Conservation (phyloP, 2,888 invertebrate species). For the Adela reaumurella region DNA sequence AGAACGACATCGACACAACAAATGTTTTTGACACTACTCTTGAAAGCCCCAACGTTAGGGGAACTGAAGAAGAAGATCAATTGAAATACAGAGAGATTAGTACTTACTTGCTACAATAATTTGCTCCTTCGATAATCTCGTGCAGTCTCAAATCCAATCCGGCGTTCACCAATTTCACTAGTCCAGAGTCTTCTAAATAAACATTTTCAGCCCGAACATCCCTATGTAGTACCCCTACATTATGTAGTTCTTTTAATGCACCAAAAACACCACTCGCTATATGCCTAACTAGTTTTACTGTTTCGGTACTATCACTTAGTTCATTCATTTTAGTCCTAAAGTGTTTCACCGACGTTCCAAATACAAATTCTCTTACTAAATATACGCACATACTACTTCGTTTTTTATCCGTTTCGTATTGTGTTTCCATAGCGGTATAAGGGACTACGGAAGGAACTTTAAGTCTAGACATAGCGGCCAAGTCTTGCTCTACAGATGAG, state of each 20-base stretch:
- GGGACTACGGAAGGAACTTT: slow-evolving; percentile 70
- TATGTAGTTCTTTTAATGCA: slow-evolving; percentile 75
- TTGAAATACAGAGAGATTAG: too few species aligned
- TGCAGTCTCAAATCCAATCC: slow-evolving; percentile 65
- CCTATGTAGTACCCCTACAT: slow-evolving; percentile 77
- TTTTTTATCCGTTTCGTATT: slow-evolving; percentile 50
- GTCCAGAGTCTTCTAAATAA: slow-evolving; percentile 65
- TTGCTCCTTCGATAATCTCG: slow-evolving; percentile 50
- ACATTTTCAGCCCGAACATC: slow-evolving; percentile 74
- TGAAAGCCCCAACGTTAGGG: too few species aligned
- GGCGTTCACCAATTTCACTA: slow-evolving; percentile 62
- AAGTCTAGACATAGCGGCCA: slow-evolving; percentile 65
- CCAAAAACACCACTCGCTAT: slow-evolving; percentile 70
- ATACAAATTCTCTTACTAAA: slow-evolving; percentile 68
- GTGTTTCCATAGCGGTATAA: slow-evolving; percentile 69
- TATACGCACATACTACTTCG: slow-evolving; percentile 50
- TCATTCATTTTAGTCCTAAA: slow-evolving; percentile 21
- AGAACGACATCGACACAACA: too few species aligned
- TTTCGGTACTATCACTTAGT: slow-evolving; percentile 29
- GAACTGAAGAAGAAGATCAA: too few species aligned
- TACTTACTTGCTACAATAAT: slow-evolving; percentile 35
- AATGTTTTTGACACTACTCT: too few species aligned
- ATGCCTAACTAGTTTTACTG: slow-evolving; percentile 51
- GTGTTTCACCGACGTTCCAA: slow-evolving; percentile 37
- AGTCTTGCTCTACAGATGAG: slow-evolving; percentile 71